Evolutionary conservation across 2,888 invertebrate species (phyloP).

Genomic region (Lepidocyrtinus sp.): DNA sequence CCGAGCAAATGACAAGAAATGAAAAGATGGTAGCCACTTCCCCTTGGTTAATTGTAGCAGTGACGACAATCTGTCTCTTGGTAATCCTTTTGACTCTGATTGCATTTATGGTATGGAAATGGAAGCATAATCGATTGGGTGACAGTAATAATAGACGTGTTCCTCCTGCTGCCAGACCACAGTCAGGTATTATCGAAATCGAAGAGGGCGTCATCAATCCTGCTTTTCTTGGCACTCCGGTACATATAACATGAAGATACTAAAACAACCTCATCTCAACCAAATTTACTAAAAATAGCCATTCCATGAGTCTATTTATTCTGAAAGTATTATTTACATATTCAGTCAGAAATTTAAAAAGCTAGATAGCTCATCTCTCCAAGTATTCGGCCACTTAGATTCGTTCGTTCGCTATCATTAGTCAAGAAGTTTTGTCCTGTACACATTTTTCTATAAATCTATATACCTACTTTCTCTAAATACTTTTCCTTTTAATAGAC

Average conservation of each 20-base stretch:
- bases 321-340: constrained; percentile 5
- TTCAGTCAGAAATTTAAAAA: constrained; percentile 2
- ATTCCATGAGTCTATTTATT: constrained; percentile 21
- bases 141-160: constrained; percentile 41
- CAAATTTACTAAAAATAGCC: constrained; percentile 1
- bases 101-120: constrained; percentile 68
- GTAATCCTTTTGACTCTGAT: constrained; percentile 60
- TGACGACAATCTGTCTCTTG: constrained; percentile 62
- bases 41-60: constrained; percentile 66
- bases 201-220: constrained; percentile 67
- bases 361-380: neutral
- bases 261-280: constrained; percentile 19
- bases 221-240: constrained; percentile 68
- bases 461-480: no score
- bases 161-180: constrained; percentile 51
- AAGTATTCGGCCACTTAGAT: constrained; percentile 1
- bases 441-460: no score
- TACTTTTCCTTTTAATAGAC: no score
- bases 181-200: constrained; percentile 64
- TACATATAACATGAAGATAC: constrained; percentile 53
- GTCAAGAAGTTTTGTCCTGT: no score
- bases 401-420: constrained; percentile 13
- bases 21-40: constrained; percentile 48
- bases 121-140: constrained; percentile 66
- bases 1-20: constrained; percentile 50